A percentile compares a stretch with the other conserved stretches of the same genome.
Conservation (phyloP, 2,797 vertebrate genomes). For the Scleropages formosus region DNA sequence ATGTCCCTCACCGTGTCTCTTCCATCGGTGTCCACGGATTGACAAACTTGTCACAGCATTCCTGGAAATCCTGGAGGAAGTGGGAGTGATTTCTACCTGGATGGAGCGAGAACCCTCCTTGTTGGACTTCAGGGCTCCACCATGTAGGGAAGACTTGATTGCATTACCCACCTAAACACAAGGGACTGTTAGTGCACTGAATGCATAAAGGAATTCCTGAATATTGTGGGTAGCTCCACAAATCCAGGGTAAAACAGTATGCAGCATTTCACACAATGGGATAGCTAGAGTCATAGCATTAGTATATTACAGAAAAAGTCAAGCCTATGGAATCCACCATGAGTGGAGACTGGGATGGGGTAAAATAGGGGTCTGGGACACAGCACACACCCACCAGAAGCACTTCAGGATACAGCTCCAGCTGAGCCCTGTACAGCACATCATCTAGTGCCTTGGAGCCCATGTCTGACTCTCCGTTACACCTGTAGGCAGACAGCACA, state of each 20-base stretch:
- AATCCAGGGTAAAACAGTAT: not conserved
- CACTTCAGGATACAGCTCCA: conserved; percentile 93
- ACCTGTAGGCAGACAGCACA: conserved; percentile 67
- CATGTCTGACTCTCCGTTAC: conserved; percentile 90
- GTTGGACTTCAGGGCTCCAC: conserved; percentile 84
- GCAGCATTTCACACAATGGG: no score
- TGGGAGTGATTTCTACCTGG: conserved; percentile 97
- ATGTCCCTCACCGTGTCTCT: conserved; percentile 88
- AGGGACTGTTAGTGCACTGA: conserved; percentile 14
- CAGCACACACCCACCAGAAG: conserved; percentile 78
- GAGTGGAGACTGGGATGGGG: no score
- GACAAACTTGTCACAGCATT: conserved; percentile 98
- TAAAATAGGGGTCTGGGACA: no score
- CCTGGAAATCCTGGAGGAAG: conserved; percentile 92
- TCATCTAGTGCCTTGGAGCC: conserved; percentile 95
- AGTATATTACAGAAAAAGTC: no score
- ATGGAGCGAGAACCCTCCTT: conserved; percentile 90
- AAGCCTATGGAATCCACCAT: no score
- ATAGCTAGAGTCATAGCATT: no score
- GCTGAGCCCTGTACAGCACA: conserved; percentile 88
- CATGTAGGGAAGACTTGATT: conserved; percentile 89
- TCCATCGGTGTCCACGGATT: conserved; percentile 97
- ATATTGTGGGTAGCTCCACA: not conserved
- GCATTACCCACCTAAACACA: conserved; percentile 87
- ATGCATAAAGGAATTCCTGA: not conserved